Evolutionary conservation across 92 coral and sea anemone species (phyloP).

Genomic region (Blastomussa wellsi): DNA sequence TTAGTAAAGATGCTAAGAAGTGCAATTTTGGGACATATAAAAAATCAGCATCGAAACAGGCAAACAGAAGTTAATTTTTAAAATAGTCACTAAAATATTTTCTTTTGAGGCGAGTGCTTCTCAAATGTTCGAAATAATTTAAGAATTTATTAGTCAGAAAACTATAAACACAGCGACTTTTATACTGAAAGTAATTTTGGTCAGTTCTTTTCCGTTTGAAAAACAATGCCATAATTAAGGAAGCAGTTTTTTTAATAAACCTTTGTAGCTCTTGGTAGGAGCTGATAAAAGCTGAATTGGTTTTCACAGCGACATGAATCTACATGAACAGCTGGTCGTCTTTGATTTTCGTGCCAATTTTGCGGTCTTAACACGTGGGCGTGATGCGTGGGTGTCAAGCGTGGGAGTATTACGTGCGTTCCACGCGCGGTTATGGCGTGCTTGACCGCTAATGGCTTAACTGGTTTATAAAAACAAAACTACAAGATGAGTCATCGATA

Average conservation of each 20-base stretch:
- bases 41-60: background rate
- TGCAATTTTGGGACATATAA: no score
- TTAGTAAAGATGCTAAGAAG: background rate
- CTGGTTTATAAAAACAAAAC: background rate
- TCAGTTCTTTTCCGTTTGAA: background rate
- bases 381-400: slow-evolving; percentile 5
- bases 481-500: background rate
- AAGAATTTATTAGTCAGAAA: background rate
- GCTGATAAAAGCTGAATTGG: background rate
- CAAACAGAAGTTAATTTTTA: background rate
- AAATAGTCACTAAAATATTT: background rate
- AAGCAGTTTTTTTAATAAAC: background rate
- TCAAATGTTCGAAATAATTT: background rate
- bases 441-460: background rate
- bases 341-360: background rate
- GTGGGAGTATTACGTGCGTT: slow-evolving; percentile 4
- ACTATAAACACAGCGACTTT: background rate
- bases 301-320: background rate
- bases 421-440: background rate
- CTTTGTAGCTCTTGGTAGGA: background rate
- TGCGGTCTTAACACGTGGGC: background rate
- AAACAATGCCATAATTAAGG: background rate
- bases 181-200: background rate
- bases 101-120: background rate
- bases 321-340: background rate